A percentile compares a stretch with the other conserved stretches of the same genome.
Conservation (phyloP, 2,797 vertebrate genomes). For the Remorina albescens region DNA sequence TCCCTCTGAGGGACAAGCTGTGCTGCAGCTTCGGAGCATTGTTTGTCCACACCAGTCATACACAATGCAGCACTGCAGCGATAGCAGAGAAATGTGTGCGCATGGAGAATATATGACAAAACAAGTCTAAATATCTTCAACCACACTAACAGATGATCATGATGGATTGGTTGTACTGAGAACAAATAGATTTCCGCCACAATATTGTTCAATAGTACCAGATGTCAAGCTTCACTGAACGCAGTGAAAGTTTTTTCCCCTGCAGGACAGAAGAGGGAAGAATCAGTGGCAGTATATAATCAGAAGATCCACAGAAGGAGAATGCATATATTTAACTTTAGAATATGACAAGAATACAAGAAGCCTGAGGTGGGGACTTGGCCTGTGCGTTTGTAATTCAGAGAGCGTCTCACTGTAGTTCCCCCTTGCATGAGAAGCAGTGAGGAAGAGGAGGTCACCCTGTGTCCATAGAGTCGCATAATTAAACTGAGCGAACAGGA, state of each 20-base stretch:
- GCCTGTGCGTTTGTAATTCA: conserved; percentile 65
- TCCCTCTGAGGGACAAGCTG: conserved; percentile 41
- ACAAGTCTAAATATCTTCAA: conserved; percentile 19
- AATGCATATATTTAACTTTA: conserved; percentile 16
- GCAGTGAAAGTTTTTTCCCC: background rate
- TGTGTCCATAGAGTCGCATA: conserved; percentile 72
- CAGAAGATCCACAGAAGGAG: background rate
- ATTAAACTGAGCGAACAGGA: conserved; percentile 46
- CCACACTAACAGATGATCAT: background rate
- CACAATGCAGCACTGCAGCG: conserved; percentile 52
- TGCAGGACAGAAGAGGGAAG: background rate
- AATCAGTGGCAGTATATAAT: background rate
- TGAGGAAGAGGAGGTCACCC: conserved; percentile 67
- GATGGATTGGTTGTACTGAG: conserved; percentile 6
- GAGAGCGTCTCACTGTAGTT: conserved; percentile 51
- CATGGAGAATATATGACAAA: conserved; percentile 3
- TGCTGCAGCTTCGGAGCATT: conserved; percentile 40
- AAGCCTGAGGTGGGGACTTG: conserved; percentile 25
- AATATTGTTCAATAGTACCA: background rate
- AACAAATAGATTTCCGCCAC: too few species aligned
- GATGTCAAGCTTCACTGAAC: background rate
- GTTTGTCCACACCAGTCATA: conserved; percentile 11
- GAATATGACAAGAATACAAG: conserved; percentile 12
- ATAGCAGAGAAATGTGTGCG: conserved; percentile 1
- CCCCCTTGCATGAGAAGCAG: conserved; percentile 67